These are phyloP conservation scores for Apocheima hispidaria DNA, from an alignment of 2,888 invertebrate species.

Conservation along the genomic window DNA sequence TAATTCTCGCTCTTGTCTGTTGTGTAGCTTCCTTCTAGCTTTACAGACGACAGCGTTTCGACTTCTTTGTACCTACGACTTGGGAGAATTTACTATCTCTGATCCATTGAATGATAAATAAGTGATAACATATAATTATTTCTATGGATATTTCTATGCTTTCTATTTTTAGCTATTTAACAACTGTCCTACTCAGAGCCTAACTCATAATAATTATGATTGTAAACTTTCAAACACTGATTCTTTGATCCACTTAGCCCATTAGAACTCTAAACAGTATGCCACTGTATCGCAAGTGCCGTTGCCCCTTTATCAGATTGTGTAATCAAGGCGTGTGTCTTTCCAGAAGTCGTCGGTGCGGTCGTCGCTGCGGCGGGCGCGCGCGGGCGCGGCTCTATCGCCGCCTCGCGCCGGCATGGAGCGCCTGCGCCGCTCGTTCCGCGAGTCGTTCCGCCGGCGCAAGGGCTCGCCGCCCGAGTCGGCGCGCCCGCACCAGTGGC, in stretches of 20 bases:
- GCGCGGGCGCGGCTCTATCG: constrained; percentile 79
- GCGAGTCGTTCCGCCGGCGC: constrained; percentile 97
- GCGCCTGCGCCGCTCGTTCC: constrained; percentile 94
- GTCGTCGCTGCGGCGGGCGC: constrained; percentile 78
- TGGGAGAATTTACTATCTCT: too few species aligned
- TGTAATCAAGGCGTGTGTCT: constrained; percentile 14
- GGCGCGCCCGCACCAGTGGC: constrained; percentile 99
- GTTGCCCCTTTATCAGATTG: constrained; percentile 26
- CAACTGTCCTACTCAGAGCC: too few species aligned
- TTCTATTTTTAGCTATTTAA: too few species aligned
- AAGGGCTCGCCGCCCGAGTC: constrained; percentile 96
- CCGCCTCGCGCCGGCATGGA: constrained; percentile 91
- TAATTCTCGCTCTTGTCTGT: too few species aligned
- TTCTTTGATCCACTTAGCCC: background rate
- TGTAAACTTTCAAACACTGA: background rate
- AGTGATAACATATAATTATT: too few species aligned
- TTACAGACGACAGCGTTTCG: too few species aligned
- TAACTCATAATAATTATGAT: too few species aligned
- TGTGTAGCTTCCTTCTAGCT: too few species aligned
- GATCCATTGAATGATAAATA: too few species aligned
- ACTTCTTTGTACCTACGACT: too few species aligned
- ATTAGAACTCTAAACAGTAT: constrained; percentile 9
- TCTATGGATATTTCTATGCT: too few species aligned
- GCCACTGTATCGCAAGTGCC: constrained; percentile 10
- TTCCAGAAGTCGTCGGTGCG: constrained; percentile 76